Percentiles rank a stretch among this genome's conserved stretches.
Conservation (phyloP, 35 echinoderm and acorn worm species). For the Apostichopus californicus region DNA sequence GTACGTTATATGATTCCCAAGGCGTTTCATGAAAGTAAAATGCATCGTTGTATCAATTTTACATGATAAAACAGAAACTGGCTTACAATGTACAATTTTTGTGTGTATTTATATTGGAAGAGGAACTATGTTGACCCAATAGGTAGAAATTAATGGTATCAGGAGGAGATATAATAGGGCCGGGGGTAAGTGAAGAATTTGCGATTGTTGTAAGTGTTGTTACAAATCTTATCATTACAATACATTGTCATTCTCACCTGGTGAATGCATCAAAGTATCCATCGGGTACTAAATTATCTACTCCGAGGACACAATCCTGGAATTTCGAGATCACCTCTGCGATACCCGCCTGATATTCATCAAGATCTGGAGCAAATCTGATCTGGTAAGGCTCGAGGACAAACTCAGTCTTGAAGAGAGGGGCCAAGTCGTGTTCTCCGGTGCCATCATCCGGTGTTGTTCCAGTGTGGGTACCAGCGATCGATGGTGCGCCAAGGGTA, state of each 20-base stretch:
- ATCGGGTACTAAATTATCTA: slow-evolving; percentile 96
- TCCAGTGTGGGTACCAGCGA: slow-evolving; percentile 49
- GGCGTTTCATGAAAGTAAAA: too few relatives aligned
- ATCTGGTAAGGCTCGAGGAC: slow-evolving; percentile 88
- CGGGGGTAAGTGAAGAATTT: too few relatives aligned
- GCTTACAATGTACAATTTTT: too few relatives aligned
- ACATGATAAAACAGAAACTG: too few relatives aligned
- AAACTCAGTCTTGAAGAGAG: slow-evolving; percentile 94
- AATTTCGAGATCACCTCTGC: slow-evolving; percentile 87
- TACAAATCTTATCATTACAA: too few relatives aligned
- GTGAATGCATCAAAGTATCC: slow-evolving; percentile 99
- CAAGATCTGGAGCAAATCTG: slow-evolving; percentile 80
- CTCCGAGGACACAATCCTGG: slow-evolving; percentile 96
- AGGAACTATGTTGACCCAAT: too few relatives aligned
- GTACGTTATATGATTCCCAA: too few relatives aligned
- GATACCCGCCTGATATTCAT: slow-evolving; percentile 91
- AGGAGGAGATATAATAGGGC: too few relatives aligned
- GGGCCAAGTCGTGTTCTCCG: slow-evolving; percentile 60
- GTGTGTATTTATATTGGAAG: too few relatives aligned
- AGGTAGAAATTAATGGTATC: too few relatives aligned
- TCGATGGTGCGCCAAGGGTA: slow-evolving; percentile 34
- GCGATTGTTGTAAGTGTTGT: too few relatives aligned
- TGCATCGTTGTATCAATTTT: too few relatives aligned
- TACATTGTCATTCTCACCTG: slow-evolving; percentile 60
- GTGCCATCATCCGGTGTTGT: slow-evolving; percentile 47